phyloP scores from a whole-genome alignment of 1,140 invertebrate species.

The Drosophila pruinosa region DNA sequence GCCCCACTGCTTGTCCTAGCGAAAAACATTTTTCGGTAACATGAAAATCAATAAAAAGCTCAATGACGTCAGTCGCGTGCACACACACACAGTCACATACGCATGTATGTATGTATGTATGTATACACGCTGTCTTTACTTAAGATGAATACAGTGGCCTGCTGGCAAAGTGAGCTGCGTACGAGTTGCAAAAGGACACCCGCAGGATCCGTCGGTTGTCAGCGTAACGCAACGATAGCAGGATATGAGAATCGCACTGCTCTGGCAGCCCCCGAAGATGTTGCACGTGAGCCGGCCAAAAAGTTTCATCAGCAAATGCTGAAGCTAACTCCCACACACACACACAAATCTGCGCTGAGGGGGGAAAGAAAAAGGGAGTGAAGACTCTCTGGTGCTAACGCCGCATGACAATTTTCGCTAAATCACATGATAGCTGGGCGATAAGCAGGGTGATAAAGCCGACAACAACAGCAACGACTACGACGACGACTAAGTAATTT shows the following conservation, averaged over 20 bases:
- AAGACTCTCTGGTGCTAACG: background rate
- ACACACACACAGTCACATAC: conserved; percentile 28
- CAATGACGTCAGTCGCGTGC: conserved; percentile 75
- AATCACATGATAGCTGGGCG: conserved; percentile 56
- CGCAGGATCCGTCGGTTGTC: conserved; percentile 8
- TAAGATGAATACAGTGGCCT: conserved; percentile 20
- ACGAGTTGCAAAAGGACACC: conserved; percentile 14
- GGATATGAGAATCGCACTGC: background rate
- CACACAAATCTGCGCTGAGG: background rate
- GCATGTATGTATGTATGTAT: background rate
- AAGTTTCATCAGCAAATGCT: conserved; percentile 28
- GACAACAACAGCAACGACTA: conserved; percentile 11
- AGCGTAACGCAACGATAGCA: background rate
- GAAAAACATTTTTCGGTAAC: conserved; percentile 60
- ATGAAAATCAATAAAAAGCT: conserved; percentile 82
- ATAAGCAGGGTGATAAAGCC: conserved; percentile 61
- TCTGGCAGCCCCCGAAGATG: conserved; percentile 31
- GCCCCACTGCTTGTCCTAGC: conserved; percentile 42
- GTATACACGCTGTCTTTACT: conserved; percentile 3
- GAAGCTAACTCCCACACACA: background rate
- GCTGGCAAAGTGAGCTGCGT: conserved; percentile 40
- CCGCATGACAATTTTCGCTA: conserved; percentile 56
- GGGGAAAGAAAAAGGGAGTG: background rate
- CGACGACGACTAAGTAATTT: conserved; percentile 41
- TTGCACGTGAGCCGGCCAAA: conserved; percentile 61